A percentile compares a stretch with the other conserved stretches of the same genome.
Conservation (phyloP, 2,797 vertebrate species). For the Picus viridis region DNA sequence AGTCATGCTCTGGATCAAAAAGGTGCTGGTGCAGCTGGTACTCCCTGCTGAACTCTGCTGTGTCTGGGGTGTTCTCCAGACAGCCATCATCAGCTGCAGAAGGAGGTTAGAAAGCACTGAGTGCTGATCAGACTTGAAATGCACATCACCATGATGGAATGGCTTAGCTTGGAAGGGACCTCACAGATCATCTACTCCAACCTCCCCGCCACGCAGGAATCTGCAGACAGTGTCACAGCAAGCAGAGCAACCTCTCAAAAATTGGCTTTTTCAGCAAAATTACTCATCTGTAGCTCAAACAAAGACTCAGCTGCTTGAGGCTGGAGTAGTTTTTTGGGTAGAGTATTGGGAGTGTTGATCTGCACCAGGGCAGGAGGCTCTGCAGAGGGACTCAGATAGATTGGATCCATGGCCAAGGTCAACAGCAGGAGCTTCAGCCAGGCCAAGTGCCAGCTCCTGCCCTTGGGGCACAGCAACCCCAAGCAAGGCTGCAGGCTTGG, state of each 20-base stretch:
- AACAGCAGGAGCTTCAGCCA: no score
- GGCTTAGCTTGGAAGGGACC: no score
- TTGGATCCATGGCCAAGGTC: no score
- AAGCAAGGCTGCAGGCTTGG: no score
- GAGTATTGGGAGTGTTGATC: neutral
- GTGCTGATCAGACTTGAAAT: neutral
- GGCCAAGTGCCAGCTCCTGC: no score
- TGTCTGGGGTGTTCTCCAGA: slow-evolving; percentile 94
- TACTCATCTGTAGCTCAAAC: neutral
- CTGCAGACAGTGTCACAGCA: neutral
- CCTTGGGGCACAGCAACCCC: no score
- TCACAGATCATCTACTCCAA: neutral
- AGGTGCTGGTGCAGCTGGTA: slow-evolving; percentile 96
- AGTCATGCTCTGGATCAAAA: slow-evolving; percentile 95
- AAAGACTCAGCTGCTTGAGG: neutral
- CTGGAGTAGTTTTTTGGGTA: neutral
- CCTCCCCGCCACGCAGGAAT: neutral
- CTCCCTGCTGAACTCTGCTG: slow-evolving; percentile 94
- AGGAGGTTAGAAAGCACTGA: neutral
- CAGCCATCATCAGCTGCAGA: slow-evolving; percentile 89
- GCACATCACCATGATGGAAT: neutral
- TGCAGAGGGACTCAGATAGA: no score
- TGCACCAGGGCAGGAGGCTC: neutral
- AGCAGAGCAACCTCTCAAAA: neutral
- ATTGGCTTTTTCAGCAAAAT: neutral